A percentile compares a stretch with the other conserved stretches of the same genome.
Conservation (phyloP, 1,140 invertebrate genomes). For the Tetramorium simillimum region DNA sequence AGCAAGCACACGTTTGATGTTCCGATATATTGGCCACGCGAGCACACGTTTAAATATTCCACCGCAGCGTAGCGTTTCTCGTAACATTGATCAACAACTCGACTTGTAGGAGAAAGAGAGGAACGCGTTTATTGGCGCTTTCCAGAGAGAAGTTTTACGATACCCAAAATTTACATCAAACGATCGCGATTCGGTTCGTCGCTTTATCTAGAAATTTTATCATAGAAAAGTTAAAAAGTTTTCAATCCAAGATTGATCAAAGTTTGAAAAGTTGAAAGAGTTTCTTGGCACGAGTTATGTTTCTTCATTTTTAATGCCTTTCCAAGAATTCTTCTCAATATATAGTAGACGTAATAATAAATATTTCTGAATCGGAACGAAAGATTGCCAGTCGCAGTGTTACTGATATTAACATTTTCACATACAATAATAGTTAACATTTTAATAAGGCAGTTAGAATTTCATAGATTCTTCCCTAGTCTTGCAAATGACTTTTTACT, state of each 20-base stretch:
- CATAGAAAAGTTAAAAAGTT: neutral
- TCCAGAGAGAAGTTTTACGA: constrained; percentile 13
- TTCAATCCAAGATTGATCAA: neutral
- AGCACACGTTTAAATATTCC: constrained; percentile 60
- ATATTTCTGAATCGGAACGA: neutral
- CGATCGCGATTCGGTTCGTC: neutral
- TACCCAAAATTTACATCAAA: constrained; percentile 47
- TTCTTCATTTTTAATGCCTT: neutral
- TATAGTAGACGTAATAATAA: neutral
- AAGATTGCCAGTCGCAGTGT: no score
- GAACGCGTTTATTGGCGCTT: constrained; percentile 38
- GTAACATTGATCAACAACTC: constrained; percentile 59
- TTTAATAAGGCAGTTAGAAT: neutral
- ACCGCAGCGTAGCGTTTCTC: constrained; percentile 16
- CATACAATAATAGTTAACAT: neutral
- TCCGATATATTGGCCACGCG: constrained; percentile 36
- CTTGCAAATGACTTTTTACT: neutral
- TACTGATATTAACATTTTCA: neutral
- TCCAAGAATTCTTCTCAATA: neutral
- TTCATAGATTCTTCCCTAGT: neutral
- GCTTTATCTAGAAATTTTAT: neutral
- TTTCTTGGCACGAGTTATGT: neutral
- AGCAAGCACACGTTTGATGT: constrained; percentile 40
- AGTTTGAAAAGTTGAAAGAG: neutral
- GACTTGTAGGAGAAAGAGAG: constrained; percentile 22